Conservation (phyloP, 2,113 vertebrate species). For the Centropus bengalensis region DNA sequence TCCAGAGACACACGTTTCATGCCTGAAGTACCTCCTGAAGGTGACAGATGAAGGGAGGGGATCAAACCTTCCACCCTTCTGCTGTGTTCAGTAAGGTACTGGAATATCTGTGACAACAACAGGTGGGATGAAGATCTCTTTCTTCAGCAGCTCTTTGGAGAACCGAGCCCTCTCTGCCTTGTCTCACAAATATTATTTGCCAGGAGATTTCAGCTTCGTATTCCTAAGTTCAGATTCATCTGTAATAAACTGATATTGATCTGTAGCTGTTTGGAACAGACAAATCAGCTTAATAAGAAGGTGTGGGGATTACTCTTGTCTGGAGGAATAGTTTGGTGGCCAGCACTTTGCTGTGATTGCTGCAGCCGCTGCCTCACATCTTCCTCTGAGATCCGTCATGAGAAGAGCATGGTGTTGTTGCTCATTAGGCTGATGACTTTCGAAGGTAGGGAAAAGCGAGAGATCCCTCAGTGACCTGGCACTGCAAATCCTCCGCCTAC, state of each 20-base stretch:
- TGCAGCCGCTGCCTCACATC: accelerated
- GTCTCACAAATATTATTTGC: background rate
- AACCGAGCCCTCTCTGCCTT: background rate
- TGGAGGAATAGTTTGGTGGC: background rate
- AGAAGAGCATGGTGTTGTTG: background rate
- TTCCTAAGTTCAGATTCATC: background rate
- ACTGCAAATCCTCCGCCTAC: constrained; percentile 22
- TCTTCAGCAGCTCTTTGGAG: background rate
- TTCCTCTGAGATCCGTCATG: background rate
- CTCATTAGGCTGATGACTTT: background rate
- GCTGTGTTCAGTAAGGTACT: background rate
- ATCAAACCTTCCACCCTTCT: background rate
- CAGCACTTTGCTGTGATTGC: background rate
- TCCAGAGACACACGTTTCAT: background rate
- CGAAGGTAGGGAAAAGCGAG: constrained; percentile 18
- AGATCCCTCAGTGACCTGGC: constrained; percentile 23
- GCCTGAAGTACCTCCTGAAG: background rate
- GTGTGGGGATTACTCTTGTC: accelerated
- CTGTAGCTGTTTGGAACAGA: background rate
- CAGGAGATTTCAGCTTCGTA: background rate
- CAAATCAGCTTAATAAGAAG: background rate
- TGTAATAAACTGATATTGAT: no score
- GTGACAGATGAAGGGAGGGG: background rate
- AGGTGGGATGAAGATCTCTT: background rate
- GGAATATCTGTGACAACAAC: accelerated